Evolutionary conservation across 2,113 vertebrate species (phyloP).

Genomic region (Capreolus pygargus): DNA sequence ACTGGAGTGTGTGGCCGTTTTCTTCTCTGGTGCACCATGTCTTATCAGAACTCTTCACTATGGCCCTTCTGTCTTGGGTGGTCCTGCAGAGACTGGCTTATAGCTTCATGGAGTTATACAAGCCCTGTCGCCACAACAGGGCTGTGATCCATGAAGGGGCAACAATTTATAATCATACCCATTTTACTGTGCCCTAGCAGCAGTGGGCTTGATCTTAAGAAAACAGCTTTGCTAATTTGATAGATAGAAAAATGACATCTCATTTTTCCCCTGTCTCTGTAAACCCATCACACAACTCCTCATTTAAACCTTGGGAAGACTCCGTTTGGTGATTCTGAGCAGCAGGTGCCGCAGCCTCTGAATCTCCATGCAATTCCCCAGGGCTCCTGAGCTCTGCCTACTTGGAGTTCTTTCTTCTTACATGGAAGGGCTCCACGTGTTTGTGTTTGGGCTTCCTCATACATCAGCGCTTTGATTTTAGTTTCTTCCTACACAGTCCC

Average conservation of each 20-base stretch:
- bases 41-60: not conserved
- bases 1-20: not conserved
- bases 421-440: not conserved
- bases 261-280: not conserved
- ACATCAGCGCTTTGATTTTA: not conserved
- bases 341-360: not conserved
- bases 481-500: not conserved
- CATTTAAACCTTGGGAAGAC: not conserved
- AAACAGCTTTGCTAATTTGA: not conserved
- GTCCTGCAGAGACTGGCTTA: no score
- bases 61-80: not conserved
- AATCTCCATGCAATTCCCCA: not conserved
- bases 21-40: not conserved
- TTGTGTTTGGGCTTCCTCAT: not conserved
- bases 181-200: not conserved
- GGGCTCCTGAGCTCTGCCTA: not conserved
- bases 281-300: not conserved
- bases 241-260: not conserved
- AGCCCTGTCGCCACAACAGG: no score
- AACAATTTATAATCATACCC: not conserved
- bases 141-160: no score
- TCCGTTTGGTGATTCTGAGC: not conserved
- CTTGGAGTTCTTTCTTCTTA: not conserved
- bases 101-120: no score
- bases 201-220: not conserved